Conservation (phyloP, 2,888 invertebrate genomes). For the Troides aeacus region DNA sequence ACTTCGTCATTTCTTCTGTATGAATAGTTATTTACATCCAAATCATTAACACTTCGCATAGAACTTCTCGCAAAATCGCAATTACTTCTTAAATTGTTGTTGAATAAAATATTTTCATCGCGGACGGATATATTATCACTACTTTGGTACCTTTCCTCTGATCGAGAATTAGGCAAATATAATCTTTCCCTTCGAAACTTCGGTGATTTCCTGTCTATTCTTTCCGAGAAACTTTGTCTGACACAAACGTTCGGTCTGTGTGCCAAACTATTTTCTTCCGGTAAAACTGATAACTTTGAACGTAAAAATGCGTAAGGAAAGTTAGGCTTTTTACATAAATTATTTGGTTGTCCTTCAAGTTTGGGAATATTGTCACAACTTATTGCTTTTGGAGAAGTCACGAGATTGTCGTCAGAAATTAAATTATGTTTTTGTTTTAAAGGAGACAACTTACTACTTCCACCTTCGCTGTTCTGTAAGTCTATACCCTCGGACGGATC, state of each 20-base stretch:
- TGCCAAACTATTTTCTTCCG: slow-evolving; percentile 84
- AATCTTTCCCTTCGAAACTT: slow-evolving; percentile 66
- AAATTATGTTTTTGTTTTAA: slow-evolving; percentile 55
- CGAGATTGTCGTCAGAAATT: slow-evolving; percentile 62
- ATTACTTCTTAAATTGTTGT: slow-evolving; percentile 59
- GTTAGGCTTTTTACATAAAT: slow-evolving; percentile 81
- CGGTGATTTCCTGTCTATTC: slow-evolving; percentile 70
- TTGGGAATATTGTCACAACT: slow-evolving; percentile 87
- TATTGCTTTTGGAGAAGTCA: slow-evolving; percentile 80
- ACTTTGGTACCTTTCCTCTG: slow-evolving; percentile 81
- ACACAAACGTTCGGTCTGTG: slow-evolving; percentile 68
- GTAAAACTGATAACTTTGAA: slow-evolving; percentile 87
- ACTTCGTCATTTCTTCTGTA: slow-evolving; percentile 58
- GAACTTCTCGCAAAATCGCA: slow-evolving; percentile 66
- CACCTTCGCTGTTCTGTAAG: slow-evolving; percentile 73
- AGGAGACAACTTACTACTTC: slow-evolving; percentile 57
- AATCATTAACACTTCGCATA: slow-evolving; percentile 68
- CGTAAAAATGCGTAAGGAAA: slow-evolving; percentile 89
- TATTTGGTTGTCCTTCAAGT: slow-evolving; percentile 73
- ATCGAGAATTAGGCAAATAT: slow-evolving; percentile 75
- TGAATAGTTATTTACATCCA: slow-evolving; percentile 56
- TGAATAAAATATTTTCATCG: slow-evolving; percentile 70
- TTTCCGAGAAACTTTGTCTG: slow-evolving; percentile 77
- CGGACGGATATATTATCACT: slow-evolving; percentile 74
- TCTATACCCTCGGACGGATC: slow-evolving; percentile 90